Conservation (phyloP, 2,113 vertebrate genomes). For the Puffinus mauretanicus region DNA sequence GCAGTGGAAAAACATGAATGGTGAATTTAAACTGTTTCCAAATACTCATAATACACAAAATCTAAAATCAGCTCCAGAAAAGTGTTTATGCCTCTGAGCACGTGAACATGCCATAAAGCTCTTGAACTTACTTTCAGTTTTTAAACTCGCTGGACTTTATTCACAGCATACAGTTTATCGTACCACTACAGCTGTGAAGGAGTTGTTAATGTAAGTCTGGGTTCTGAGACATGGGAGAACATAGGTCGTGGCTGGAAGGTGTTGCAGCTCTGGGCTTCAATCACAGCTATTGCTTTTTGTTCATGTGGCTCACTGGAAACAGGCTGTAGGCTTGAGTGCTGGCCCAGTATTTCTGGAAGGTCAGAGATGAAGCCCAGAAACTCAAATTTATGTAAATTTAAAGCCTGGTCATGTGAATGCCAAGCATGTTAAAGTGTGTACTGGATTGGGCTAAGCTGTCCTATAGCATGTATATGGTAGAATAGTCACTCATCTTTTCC, state of each 20-base stretch:
- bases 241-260: background rate
- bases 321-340: background rate
- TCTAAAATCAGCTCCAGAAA: background rate
- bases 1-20: background rate
- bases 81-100: background rate
- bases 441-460: background rate
- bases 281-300: background rate
- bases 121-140: background rate
- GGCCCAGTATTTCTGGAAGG: background rate
- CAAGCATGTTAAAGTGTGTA: background rate
- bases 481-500: background rate
- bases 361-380: background rate
- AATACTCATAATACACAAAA: background rate
- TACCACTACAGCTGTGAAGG: background rate
- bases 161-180: background rate
- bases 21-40: background rate
- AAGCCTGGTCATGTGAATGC: background rate
- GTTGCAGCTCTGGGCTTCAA: background rate
- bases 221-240: background rate
- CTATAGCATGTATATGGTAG: background rate
- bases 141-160: background rate
- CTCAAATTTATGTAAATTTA: background rate
- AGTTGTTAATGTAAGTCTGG: background rate
- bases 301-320: background rate
- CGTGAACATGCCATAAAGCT: background rate